Evolutionary conservation across 2,888 invertebrate species (phyloP), one percentile per base, ranked within the genome.

Genomic region (Luffia ferchaultella): DNA sequence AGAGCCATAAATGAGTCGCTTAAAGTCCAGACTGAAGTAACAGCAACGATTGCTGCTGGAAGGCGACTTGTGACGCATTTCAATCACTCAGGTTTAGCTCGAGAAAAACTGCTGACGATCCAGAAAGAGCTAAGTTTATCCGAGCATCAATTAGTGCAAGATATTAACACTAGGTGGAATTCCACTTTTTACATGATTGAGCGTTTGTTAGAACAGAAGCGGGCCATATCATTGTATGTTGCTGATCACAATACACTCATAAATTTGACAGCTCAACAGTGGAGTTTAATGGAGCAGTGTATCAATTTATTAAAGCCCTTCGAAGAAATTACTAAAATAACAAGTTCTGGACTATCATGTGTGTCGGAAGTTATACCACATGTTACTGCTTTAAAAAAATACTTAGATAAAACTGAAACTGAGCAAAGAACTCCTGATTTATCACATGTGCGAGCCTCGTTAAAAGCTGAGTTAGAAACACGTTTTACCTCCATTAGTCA

Each of bases 1-100:
- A 12, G 55, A 53, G 61, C 18, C 46, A 49, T 64, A 1, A 44
- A 42, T n/a, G 54, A 63, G 42, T 59, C 62, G n/a, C 19, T 68
- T 0, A 61, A 62, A 48, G 42, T 19, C 44, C 62, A 66, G 20
- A 15, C 59, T 45, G 61, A 61, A 45, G 30, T 63, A 56, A 16
- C 42, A 53, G 48, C 56, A 3, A 59, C 59, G 57, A 18, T 64
- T 3, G 51, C 57, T 60, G 46, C 58, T 16, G 17, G 16, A 54
- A 52, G 54, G 54, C 45, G 54, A 48, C 54, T 57, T 52, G 57
- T 59, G 20, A 54, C 54, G 9, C 61, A 61, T 44, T 61, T 60
- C 54, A 59, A 60, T 48, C 54, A 58, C 50, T 60, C 56, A 42
- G 52, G 54, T 41, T 50, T 51, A 50, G 56, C 55, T 45, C 58